Evolutionary conservation across 2,797 vertebrate species (phyloP), one percentile per base, ranked within the genome.

Genomic region (Philypnodon macrostomus): DNA sequence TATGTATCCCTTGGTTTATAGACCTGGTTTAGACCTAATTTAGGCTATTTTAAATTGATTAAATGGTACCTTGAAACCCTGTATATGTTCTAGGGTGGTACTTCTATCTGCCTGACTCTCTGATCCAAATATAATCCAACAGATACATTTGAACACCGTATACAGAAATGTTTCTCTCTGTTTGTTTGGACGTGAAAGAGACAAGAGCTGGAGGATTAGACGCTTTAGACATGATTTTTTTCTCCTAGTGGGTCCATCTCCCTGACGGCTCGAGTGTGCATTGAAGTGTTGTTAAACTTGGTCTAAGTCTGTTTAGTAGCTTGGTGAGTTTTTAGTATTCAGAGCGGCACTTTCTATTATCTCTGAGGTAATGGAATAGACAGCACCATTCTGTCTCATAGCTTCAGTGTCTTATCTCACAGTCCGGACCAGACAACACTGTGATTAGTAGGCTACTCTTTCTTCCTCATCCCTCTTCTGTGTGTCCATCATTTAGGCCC

Each of bases 271-370:
- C 56, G 52, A 44, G 45, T 63, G 47, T 10, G 11, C 38, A 61
- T 57, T 51, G 47, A 62, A 73, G 63, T 64, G 64, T 60, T 63
- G 61, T 60, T 57, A 58, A 67, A 55, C 57, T 23, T 41, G 39
- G 54, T 58, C 42, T 1, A 12, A 37, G 38, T 40, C 42, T 73
- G 55, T 76, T 73, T 75, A 40, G 68, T 64, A 55, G 34, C 39
- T n/a, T 14, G 41, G 56, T 53, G 60, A 57, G 53, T 79, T 85
- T 79, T 85, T 81, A 80, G 73, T 84, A 87, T 88, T 85, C 81
- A 75, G 73, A 46, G 53, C 58, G 69, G 67, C 71, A 48, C 59
- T 73, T 70, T 79, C 77, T 69, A 79, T 86, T 83, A 80, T 84
- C 72, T 81, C 50, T 57, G 75, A 54, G 46, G 54, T 84, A 85